These are phyloP conservation scores for Siphlonurus alternatus DNA, from an alignment of 2,888 invertebrate genomes.

Conservation along the genomic window DNA sequence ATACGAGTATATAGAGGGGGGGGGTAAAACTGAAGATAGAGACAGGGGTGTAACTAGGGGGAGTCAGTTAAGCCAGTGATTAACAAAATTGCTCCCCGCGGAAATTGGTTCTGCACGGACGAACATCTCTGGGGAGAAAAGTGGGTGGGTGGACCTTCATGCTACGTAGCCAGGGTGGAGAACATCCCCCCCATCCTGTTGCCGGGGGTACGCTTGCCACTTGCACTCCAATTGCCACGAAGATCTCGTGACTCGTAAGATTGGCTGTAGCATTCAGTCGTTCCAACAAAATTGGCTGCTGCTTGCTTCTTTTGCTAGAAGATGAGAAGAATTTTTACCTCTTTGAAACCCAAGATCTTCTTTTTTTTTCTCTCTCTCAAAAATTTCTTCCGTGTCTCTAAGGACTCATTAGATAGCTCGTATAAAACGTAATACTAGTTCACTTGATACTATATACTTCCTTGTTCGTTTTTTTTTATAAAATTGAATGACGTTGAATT, in stretches of 20 bases:
- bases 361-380: background rate
- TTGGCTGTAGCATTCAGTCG: background rate
- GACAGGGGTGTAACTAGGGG: background rate
- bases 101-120: conserved; percentile 2
- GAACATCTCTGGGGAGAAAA: too few species aligned
- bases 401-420: too few species aligned
- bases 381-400: too few species aligned
- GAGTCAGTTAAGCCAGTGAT: conserved; percentile 1
- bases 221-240: background rate
- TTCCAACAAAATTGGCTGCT: background rate
- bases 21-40: background rate
- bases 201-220: background rate
- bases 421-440: too few species aligned
- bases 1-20: too few species aligned
- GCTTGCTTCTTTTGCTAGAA: background rate
- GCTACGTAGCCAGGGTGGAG: background rate
- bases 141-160: too few species aligned
- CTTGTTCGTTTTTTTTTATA: too few species aligned
- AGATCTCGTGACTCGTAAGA: background rate
- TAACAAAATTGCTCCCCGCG: conserved; percentile 1
- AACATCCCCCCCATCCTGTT: background rate
- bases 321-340: background rate
- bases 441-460: too few species aligned
- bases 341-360: background rate
- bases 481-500: too few species aligned